Evolutionary conservation across 1,140 invertebrate genomes (phyloP).

Genomic region (Dufourea novaeangliae): DNA sequence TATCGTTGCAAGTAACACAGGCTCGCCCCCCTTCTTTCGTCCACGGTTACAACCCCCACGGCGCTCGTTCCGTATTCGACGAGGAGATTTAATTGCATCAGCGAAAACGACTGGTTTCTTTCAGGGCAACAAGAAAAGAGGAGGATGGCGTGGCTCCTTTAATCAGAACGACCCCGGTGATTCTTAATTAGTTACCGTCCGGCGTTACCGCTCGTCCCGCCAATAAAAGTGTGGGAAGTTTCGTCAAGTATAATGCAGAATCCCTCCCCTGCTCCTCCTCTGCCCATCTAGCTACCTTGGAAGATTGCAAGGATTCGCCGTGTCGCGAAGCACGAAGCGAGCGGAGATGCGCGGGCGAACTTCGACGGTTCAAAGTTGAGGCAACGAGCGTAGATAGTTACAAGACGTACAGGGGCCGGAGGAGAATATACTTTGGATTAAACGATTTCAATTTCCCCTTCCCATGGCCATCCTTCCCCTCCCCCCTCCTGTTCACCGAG

Average conservation of each 20-base stretch:
- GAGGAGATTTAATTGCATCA: conserved; percentile 22
- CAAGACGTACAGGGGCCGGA: conserved; percentile 15
- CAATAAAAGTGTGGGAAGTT: conserved; percentile 40
- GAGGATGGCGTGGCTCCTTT: conserved; percentile 1
- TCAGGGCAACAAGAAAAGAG: background rate
- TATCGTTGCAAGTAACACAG: no score
- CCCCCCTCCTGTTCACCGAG: background rate
- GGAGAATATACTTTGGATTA: conserved; percentile 47
- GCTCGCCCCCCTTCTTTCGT: no score
- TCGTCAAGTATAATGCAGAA: conserved; percentile 15
- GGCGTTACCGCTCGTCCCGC: background rate
- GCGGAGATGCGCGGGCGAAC: background rate
- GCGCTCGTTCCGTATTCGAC: background rate
- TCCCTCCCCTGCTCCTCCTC: no score
- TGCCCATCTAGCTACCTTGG: no score
- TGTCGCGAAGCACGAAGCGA: background rate
- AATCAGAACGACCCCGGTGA: conserved; percentile 32
- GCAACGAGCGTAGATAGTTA: conserved; percentile 29
- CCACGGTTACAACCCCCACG: no score
- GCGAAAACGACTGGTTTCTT: background rate
- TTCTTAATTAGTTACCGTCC: conserved; percentile 35
- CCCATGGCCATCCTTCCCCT: background rate
- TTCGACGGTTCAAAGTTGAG: conserved; percentile 31
- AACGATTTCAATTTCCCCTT: conserved; percentile 47
- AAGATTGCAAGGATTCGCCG: background rate